Base-by-base conservation (phyloP, 53 echinoderm and acorn worm species). In the Paracentrotus lividus region DNA sequence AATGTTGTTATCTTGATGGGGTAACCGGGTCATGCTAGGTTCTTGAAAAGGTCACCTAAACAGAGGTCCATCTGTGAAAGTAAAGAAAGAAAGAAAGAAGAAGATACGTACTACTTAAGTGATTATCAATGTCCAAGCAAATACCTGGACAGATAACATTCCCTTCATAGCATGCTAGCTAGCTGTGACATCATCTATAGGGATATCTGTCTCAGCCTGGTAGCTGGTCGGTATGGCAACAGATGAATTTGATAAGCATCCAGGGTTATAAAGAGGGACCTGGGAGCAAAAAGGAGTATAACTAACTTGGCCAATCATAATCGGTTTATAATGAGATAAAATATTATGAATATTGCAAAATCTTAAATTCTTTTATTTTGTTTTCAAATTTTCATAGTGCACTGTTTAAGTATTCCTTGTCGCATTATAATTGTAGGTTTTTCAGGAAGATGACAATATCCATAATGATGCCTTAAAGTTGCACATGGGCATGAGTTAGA, bases 61-160 rank as follows among this genome's bases (percentile, higher is more conserved):
- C 56, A 86, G 86, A 53, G 86, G 33, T 38, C 86, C 86, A 86
- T 86, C 86, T 86, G 86, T 86, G 26, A 86, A 86, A 86, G 86
- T 86, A 86, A 52, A 55, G 56, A 36, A 86, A 15, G 56, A 86
- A 86, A 56, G 54, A 86, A 52, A 55, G 56, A 36, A 86, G 86
- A 53, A 81, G 86, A 56, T n/a, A 34, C 57, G 31, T 54, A 56
- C n/a, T 29, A 54, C 53, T 86, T 86, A 81, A 55, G 86, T 86
- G 86, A 56, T 81, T 86, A 86, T 86, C 86, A 86, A 34, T 56
- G 86, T 86, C 86, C 86, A 86, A 86, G 57, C 86, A 86, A 86
- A 86, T 86, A 21, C 56, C 16, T 54, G 31, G 86, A 72, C 72
- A 34, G 86, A 86, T 86, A 86, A 86, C 86, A 54, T 86, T 86